These are phyloP conservation scores for Brachionus calyciflorus DNA, from an alignment of 1,140 invertebrate species.

Conservation along the genomic window DNA sequence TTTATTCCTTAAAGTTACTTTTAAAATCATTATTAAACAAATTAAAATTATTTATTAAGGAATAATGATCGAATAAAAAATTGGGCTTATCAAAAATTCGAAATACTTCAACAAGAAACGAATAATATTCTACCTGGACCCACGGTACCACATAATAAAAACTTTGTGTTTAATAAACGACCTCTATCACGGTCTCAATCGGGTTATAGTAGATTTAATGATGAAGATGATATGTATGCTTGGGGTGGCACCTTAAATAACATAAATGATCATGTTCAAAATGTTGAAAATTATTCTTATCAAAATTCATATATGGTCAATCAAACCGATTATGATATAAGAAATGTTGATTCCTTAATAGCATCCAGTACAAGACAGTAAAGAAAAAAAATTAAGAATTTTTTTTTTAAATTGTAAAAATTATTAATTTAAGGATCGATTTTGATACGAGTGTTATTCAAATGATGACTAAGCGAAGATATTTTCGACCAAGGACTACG, in stretches of 20 bases:
- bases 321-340: background rate
- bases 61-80: slow-evolving; percentile 45
- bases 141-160: background rate
- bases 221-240: slow-evolving; percentile 24
- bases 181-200: background rate
- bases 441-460: slow-evolving; percentile 12
- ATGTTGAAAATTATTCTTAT: slow-evolving; percentile 7
- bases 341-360: slow-evolving; percentile 5
- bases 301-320: slow-evolving; percentile 9
- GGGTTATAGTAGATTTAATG: slow-evolving; percentile 14
- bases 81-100: slow-evolving; percentile 22
- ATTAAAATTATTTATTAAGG: slow-evolving; percentile 19
- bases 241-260: slow-evolving; percentile 25
- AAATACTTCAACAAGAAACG: slow-evolving; percentile 19
- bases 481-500: slow-evolving; percentile 17
- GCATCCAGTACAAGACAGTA: slow-evolving; percentile 15
- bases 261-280: background rate
- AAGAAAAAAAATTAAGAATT: background rate
- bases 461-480: slow-evolving; percentile 11
- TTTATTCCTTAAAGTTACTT: too few species aligned
- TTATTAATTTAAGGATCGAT: slow-evolving; percentile 20
- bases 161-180: background rate
- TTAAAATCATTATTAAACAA: too few species aligned
- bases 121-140: background rate
- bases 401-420: background rate